Evolutionary conservation across 2,888 invertebrate genomes (phyloP).

Genomic region (Volucella inflata): DNA sequence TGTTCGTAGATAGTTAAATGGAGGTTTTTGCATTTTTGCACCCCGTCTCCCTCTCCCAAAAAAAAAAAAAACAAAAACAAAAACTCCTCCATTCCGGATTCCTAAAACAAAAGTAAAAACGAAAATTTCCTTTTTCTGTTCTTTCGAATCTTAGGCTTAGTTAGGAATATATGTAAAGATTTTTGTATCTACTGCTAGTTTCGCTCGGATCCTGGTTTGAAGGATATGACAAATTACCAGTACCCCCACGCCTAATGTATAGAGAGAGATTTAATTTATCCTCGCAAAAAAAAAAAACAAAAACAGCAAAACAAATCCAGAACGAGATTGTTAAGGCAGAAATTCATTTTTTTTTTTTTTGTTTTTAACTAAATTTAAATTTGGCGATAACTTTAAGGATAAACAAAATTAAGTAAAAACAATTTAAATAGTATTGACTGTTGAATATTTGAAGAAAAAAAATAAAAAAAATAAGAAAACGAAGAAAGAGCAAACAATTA

Average conservation of each 20-base stretch:
- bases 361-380: constrained; percentile 35
- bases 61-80: background rate
- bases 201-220: constrained; percentile 1
- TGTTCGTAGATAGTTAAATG: constrained; percentile 47
- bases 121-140: background rate
- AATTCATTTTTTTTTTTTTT: background rate
- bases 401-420: constrained; percentile 44
- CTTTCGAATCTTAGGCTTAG: constrained; percentile 42
- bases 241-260: constrained; percentile 2
- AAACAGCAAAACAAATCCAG: constrained; percentile 14
- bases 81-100: background rate
- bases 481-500: constrained; percentile 32
- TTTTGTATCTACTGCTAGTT: constrained; percentile 22
- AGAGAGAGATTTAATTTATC: background rate
- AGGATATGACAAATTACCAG: constrained; percentile 23
- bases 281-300: background rate
- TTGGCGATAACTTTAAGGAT: constrained; percentile 45
- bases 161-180: constrained; percentile 39
- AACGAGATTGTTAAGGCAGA: constrained; percentile 6
- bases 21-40: constrained; percentile 11
- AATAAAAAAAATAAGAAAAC: constrained; percentile 37
- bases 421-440: constrained; percentile 69
- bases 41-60: background rate
- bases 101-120: background rate
- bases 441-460: constrained; percentile 69